Conservation (phyloP, 35 echinoderm and acorn worm genomes). For the Patiria miniata region DNA sequence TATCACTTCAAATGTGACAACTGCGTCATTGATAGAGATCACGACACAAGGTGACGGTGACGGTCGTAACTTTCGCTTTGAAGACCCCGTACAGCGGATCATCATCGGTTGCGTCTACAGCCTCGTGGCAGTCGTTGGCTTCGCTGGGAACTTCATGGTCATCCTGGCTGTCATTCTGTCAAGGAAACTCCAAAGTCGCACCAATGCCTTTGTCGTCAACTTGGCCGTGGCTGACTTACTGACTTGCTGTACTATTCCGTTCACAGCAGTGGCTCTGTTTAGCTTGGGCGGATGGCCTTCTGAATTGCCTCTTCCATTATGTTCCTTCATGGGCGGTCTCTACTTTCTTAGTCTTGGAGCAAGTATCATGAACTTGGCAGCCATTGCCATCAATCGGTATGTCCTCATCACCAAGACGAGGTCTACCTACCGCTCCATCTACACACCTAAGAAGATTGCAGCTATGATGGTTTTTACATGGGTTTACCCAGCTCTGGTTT, state of each 20-base stretch:
- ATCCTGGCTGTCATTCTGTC: too few species aligned
- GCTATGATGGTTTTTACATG: slow-evolving; percentile 27
- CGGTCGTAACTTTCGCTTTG: slow-evolving; percentile 26
- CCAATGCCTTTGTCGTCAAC: slow-evolving; percentile 65
- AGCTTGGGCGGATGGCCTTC: slow-evolving; percentile 25
- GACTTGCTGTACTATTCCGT: slow-evolving; percentile 3
- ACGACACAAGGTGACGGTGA: background rate
- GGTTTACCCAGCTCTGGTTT: slow-evolving; percentile 23
- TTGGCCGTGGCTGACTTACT: slow-evolving; percentile 52
- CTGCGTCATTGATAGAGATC: background rate
- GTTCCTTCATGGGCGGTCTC: slow-evolving; percentile 56
- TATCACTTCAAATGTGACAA: too few species aligned
- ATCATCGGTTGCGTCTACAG: too few species aligned
- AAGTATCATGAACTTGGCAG: slow-evolving; percentile 56
- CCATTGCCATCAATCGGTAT: slow-evolving; percentile 76
- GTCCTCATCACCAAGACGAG: slow-evolving; percentile 65
- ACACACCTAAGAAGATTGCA: slow-evolving; percentile 8
- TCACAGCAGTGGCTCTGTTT: too few species aligned
- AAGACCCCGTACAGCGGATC: too few species aligned
- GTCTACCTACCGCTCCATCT: slow-evolving; percentile 1
- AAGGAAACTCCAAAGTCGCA: slow-evolving; percentile 57
- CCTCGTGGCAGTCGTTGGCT: too few species aligned
- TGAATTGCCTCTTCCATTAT: slow-evolving; percentile 3
- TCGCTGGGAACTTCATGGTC: too few species aligned
- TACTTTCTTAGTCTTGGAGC: slow-evolving; percentile 65